Conservation (phyloP, 2,113 vertebrate species). For the Chaenogobius annularis region DNA sequence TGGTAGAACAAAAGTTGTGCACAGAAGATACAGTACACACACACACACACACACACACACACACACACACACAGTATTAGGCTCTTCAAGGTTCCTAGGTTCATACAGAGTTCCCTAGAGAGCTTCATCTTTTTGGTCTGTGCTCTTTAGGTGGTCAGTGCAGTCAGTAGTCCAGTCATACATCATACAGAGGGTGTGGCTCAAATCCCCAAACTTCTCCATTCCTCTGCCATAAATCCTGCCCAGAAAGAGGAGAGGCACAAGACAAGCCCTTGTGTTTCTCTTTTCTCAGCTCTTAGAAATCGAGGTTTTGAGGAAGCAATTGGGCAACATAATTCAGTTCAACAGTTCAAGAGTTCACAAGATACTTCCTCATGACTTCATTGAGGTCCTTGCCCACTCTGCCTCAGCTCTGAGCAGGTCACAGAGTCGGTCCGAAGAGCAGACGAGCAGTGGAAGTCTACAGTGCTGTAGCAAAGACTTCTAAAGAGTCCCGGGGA, state of each 20-base stretch:
- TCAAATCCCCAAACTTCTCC: no score
- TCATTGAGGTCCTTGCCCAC: not conserved
- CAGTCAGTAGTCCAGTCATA: not conserved
- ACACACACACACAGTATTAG: no score
- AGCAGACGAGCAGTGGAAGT: not conserved
- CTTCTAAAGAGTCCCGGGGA: slow-evolving; percentile 8
- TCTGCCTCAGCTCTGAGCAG: not conserved
- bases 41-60: no score
- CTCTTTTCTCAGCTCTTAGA: no score
- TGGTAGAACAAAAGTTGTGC: not conserved
- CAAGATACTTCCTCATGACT: not conserved
- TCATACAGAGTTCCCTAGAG: no score
- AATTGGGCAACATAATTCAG: not conserved
- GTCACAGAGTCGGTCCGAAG: not conserved
- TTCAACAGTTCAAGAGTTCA: not conserved
- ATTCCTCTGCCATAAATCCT: no score
- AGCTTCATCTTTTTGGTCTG: not conserved
- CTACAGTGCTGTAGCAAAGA: not conserved
- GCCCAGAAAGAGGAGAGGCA: no score
- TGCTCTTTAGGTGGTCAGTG: not conserved
- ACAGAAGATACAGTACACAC: no score
- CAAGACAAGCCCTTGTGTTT: no score
- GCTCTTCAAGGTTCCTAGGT: not conserved
- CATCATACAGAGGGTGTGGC: not conserved
- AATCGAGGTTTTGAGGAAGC: not conserved